Conservation (phyloP, 2,113 vertebrate genomes). For the Alligator sinensis region DNA sequence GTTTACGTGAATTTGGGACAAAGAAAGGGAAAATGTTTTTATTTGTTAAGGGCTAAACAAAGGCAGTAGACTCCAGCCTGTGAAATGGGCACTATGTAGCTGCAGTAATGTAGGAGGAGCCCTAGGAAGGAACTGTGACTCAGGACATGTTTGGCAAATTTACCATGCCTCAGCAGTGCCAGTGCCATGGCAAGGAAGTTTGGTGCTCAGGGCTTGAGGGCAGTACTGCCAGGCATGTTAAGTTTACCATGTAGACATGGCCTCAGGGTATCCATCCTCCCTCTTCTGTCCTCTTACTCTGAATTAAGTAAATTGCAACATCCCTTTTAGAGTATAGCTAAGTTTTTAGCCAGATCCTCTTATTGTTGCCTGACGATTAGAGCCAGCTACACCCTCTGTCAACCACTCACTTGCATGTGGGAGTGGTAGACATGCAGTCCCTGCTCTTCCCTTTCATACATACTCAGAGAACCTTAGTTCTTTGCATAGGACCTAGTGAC, state of each 20-base stretch:
- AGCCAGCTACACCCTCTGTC: not conserved
- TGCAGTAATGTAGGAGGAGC: not conserved
- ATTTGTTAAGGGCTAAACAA: not conserved
- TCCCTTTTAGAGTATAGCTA: not conserved
- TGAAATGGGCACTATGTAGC: not conserved
- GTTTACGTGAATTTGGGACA: not conserved
- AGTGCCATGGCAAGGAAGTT: too few relatives aligned
- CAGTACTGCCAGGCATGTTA: too few relatives aligned
- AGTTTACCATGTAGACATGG: too few relatives aligned
- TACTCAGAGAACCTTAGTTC: not conserved
- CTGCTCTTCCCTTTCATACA: not conserved
- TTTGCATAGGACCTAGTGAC: not conserved
- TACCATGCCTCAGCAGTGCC: too few relatives aligned
- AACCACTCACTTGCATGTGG: not conserved
- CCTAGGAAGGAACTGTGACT: not conserved
- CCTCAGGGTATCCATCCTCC: not conserved
- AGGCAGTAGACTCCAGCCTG: not conserved
- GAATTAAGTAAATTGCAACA: not conserved
- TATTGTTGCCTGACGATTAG: not conserved
- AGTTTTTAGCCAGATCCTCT: fast-evolving
- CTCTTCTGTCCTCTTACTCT: not conserved
- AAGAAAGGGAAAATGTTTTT: not conserved
- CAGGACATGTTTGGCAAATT: not conserved
- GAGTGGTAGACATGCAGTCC: fast-evolving
- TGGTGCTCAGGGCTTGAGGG: too few relatives aligned